phyloP scores from a whole-genome alignment of 2,113 vertebrate species.

The Sylvilagus bachmani region DNA sequence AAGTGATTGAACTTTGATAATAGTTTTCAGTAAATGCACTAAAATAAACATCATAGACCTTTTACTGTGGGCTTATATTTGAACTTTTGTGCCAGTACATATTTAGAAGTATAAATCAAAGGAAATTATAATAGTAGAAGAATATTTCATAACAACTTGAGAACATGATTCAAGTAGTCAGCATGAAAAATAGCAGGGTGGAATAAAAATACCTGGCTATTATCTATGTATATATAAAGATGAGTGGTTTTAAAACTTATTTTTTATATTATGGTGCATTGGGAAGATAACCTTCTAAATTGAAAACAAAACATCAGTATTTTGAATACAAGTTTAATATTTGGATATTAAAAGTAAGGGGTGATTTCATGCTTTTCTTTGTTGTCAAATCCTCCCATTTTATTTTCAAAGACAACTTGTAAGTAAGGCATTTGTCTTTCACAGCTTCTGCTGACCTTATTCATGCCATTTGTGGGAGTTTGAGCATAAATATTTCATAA shows the following conservation, averaged over 20 bases:
- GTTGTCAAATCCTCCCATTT: background rate
- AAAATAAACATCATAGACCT: background rate
- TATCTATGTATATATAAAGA: background rate
- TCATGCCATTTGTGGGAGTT: constrained; percentile 33
- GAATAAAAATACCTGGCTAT: background rate
- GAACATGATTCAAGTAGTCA: background rate
- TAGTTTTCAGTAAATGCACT: background rate
- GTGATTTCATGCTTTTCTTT: background rate
- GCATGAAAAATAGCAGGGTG: background rate
- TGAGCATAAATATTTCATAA: constrained; percentile 73
- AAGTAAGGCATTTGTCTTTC: constrained; percentile 40
- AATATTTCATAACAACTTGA: background rate
- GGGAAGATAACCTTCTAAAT: background rate
- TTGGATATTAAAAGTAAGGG: constrained; percentile 29
- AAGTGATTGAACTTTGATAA: background rate
- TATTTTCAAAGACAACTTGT: background rate
- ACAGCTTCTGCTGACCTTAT: constrained; percentile 56
- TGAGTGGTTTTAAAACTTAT: background rate
- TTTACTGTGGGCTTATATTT: background rate
- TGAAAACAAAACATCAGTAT: constrained; percentile 34
- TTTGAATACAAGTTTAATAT: constrained; percentile 52
- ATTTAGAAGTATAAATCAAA: background rate
- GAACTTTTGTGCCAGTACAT: background rate
- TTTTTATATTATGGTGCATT: background rate
- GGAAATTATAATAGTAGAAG: background rate